Base-by-base conservation (phyloP, 1,140 invertebrate species). In the Tetramorium alpestre region DNA sequence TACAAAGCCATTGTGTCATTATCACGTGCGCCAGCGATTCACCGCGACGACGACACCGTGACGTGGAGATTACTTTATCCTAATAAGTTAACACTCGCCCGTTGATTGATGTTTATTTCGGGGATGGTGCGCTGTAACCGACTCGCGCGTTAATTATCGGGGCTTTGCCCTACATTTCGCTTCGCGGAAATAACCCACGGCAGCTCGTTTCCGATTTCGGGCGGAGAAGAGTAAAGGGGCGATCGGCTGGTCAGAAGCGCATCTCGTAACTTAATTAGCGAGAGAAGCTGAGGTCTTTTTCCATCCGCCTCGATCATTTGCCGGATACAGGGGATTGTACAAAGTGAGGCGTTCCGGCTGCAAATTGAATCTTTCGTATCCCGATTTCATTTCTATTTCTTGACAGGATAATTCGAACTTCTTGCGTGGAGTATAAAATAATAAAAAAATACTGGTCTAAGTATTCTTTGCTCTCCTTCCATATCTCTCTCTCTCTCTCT, bases 241-340 rank as follows among this genome's bases (percentile, higher is more conserved):
- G 65, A 7, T 41, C 22, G 80, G 25, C 38, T 47, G 67, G 54
- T 25, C 54, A 82, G 80, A 82, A 73, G 80, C 69, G 67, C 80
- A 84, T 73, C 80, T 73, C 54, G 80, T 75, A 84, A 75, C 80
- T 84, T 84, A 84, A 84, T 84, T 84, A 84, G 56, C 69, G 80
- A 44, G 80, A 73, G 54, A 25, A 82, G 33, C 67, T 18, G 69
- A 84, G 69, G 69, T 73, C 69, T 84, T 75, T 84, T 84, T 75
- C 54, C 80, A 60, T 84, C 80, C 69, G 67, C 69, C 28, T 84
- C 80, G 69, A 84, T 84, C 80, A 84, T 84, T 75, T 11, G 54
- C 80, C 80, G 54, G 54, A 60, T 72, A 58, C 38, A n/a, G 54
- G 7, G 41, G 80, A 84, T 73, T 84, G 80, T 47, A 60, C 80